A percentile compares a stretch with the other conserved stretches of the same genome.
Evolutionary conservation across 2,113 vertebrate species (phyloP).

Genomic region (Arvicanthis niloticus): DNA sequence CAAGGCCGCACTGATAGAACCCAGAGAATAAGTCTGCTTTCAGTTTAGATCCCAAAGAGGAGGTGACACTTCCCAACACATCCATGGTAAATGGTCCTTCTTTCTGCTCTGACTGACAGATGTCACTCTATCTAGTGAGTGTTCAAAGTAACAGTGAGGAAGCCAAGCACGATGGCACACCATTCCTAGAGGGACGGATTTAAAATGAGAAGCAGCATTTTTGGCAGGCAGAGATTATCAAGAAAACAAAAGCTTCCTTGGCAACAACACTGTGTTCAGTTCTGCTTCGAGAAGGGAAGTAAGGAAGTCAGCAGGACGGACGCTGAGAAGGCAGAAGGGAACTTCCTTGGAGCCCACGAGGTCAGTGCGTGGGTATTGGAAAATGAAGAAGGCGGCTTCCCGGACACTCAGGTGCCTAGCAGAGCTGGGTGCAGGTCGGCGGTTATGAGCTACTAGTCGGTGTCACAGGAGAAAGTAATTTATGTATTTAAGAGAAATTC

Average conservation of each 20-base stretch:
- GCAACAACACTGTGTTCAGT: not conserved
- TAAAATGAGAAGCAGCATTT: not conserved
- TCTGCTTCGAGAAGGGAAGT: not conserved
- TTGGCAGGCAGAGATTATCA: not conserved
- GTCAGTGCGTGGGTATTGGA: not conserved
- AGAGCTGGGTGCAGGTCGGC: not conserved
- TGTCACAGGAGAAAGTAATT: not conserved
- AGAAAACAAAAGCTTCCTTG: not conserved
- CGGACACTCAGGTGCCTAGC: not conserved
- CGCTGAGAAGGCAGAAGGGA: not conserved
- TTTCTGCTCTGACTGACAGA: not conserved
- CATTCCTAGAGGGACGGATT: not conserved
- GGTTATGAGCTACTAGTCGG: not conserved
- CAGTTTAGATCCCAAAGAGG: constrained; percentile 48
- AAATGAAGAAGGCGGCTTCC: not conserved
- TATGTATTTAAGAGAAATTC: not conserved
- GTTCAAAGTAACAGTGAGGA: not conserved
- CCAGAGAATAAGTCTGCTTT: constrained; percentile 42
- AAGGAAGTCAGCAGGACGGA: not conserved
- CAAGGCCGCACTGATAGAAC: not conserved
- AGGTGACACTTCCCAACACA: constrained; percentile 37
- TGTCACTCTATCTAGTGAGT: not conserved
- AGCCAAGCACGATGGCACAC: accelerated
- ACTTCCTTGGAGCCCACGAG: not conserved
- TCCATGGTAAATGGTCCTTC: not conserved